Evolutionary conservation across 37 sponge, comb jelly and placozoan genomes (phyloP).

Genomic region (Oscarella lobularis): DNA sequence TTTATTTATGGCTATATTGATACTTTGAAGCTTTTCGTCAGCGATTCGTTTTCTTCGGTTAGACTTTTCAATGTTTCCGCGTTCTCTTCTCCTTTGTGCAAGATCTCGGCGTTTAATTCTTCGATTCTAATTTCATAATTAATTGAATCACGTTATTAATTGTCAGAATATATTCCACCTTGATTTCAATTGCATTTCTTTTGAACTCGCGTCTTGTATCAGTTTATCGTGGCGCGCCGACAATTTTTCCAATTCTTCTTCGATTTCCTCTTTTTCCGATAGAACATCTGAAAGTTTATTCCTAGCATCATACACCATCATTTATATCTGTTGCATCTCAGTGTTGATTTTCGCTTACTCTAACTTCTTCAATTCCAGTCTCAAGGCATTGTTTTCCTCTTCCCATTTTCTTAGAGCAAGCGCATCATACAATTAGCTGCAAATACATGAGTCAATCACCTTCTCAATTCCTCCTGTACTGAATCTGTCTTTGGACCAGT

Average conservation of each 20-base stretch:
- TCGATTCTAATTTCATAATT: not conserved
- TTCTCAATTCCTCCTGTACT: not conserved
- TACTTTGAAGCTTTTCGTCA: conserved; percentile 1
- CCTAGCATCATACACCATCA: not conserved
- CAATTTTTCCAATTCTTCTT: not conserved
- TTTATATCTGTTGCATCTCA: too few relatives aligned
- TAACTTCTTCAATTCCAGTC: conserved; percentile 1
- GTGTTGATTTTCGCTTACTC: too few relatives aligned
- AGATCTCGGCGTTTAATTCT: not conserved
- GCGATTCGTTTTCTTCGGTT: not conserved
- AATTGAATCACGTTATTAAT: not conserved
- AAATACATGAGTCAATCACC: not conserved
- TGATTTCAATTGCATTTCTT: not conserved
- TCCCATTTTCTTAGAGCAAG: too few relatives aligned
- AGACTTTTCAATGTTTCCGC: not conserved
- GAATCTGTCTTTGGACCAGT: not conserved
- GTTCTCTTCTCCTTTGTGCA: not conserved
- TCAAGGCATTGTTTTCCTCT: too few relatives aligned
- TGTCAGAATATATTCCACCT: not conserved
- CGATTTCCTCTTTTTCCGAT: not conserved
- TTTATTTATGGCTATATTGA: too few relatives aligned
- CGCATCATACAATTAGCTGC: too few relatives aligned
- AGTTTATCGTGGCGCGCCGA: not conserved
- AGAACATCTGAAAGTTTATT: not conserved
- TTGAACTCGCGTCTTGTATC: not conserved